Evolutionary conservation across 2,113 vertebrate genomes (phyloP).

Genomic region (Probosciger aterrimus): DNA sequence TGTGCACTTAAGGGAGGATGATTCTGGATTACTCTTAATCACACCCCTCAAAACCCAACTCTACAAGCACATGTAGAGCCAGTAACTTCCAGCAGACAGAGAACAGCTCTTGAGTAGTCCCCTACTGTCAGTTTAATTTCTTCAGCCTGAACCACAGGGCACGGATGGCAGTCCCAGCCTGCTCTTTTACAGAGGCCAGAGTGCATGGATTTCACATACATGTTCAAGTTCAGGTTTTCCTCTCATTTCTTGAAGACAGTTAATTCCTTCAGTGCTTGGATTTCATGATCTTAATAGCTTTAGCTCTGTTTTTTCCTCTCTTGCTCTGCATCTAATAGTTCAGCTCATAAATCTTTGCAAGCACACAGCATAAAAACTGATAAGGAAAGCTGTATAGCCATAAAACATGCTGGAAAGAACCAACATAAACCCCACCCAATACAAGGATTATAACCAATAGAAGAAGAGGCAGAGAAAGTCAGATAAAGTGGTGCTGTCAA

Average conservation of each 20-base stretch:
- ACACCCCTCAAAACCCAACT: neutral
- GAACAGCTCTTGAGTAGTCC: neutral
- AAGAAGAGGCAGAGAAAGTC: neutral
- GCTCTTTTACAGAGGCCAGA: neutral
- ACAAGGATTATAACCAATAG: neutral
- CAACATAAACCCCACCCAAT: neutral
- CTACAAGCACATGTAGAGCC: fast-evolving
- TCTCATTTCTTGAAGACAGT: neutral
- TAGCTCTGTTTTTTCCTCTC: constrained; percentile 14
- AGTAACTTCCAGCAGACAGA: neutral
- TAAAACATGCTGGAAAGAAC: neutral
- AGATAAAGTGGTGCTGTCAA: neutral
- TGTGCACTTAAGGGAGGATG: neutral
- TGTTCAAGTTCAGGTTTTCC: neutral
- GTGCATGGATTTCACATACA: neutral
- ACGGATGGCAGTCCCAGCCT: neutral
- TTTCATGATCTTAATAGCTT: constrained; percentile 10
- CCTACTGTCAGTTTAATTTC: neutral
- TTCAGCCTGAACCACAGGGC: neutral
- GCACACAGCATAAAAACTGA: constrained; percentile 25
- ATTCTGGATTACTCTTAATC: neutral
- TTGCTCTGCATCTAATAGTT: constrained; percentile 20
- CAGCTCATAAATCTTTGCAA: constrained; percentile 44
- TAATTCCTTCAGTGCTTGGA: neutral
- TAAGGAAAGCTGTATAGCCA: neutral